A percentile compares a stretch with the other conserved stretches of the same genome.
Conservation (phyloP, 1,140 invertebrate genomes). For the Leptinotarsa defecta region DNA sequence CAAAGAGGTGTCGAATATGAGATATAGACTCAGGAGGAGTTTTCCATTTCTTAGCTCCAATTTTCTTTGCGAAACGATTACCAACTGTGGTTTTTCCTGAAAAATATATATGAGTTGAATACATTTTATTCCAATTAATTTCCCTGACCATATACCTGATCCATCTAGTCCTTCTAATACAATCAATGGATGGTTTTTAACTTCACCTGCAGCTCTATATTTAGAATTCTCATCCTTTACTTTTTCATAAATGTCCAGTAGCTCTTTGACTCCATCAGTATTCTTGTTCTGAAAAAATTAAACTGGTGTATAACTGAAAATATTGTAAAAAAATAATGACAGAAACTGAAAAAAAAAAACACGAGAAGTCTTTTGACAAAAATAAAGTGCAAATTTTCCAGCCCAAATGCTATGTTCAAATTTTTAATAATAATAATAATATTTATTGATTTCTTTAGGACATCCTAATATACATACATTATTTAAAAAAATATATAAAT, state of each 20-base stretch:
- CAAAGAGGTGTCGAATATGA: slow-evolving; percentile 44
- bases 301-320: not conserved
- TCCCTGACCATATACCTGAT: slow-evolving; percentile 38
- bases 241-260: slow-evolving; percentile 37
- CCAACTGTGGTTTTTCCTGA: slow-evolving; percentile 44
- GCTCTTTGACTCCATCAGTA: slow-evolving; percentile 27
- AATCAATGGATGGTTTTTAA: slow-evolving; percentile 39
- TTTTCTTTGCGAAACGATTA: slow-evolving; percentile 40
- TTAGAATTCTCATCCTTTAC: slow-evolving; percentile 32
- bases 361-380: not conserved
- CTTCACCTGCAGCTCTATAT: slow-evolving; percentile 21
- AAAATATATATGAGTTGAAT: not conserved
- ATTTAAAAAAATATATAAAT: no score
- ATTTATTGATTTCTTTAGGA: no score
- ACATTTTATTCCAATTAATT: not conserved
- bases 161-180: slow-evolving; percentile 53
- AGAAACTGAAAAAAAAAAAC: not conserved
- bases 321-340: not conserved
- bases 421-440: no score
- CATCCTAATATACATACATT: no score
- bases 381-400: not conserved
- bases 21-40: slow-evolving; percentile 47
- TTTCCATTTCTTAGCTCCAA: slow-evolving; percentile 36
- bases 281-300: slow-evolving; percentile 33
- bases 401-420: not conserved